phyloP scores from a whole-genome alignment of 1,140 invertebrate genomes.

The Schlechtendalia chinensis region DNA sequence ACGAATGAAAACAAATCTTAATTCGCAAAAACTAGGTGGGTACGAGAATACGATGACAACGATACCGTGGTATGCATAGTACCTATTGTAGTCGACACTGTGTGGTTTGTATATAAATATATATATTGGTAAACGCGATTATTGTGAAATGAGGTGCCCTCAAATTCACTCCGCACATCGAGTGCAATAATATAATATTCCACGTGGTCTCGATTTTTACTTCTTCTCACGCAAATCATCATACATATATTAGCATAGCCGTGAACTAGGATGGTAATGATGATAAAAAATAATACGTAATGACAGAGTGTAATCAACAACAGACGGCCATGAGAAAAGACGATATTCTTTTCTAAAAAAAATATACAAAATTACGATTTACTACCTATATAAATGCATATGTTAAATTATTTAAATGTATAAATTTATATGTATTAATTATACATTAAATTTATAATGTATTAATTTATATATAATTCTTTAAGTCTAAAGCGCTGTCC shows the following conservation, averaged over 20 bases:
- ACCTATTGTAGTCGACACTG: conserved; percentile 11
- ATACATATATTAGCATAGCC: not conserved
- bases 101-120: too few relatives aligned
- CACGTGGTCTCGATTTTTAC: not conserved
- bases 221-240: not conserved
- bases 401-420: too few relatives aligned
- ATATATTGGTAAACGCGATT: too few relatives aligned
- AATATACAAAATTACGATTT: too few relatives aligned
- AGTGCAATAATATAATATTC: not conserved
- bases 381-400: too few relatives aligned
- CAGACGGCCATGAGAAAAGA: too few relatives aligned
- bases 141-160: conserved; percentile 3
- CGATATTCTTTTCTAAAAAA: too few relatives aligned
- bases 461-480: too few relatives aligned
- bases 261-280: not conserved
- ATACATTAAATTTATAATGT: too few relatives aligned
- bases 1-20: conserved; percentile 4
- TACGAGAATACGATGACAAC: not conserved
- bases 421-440: too few relatives aligned
- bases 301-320: too few relatives aligned
- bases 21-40: not conserved
- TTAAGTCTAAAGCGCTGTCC: too few relatives aligned
- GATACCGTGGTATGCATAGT: not conserved
- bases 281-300: not conserved
- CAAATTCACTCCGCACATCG: not conserved